phyloP scores from a whole-genome alignment of 1,140 invertebrate species.

The Philaenus spumarius region DNA sequence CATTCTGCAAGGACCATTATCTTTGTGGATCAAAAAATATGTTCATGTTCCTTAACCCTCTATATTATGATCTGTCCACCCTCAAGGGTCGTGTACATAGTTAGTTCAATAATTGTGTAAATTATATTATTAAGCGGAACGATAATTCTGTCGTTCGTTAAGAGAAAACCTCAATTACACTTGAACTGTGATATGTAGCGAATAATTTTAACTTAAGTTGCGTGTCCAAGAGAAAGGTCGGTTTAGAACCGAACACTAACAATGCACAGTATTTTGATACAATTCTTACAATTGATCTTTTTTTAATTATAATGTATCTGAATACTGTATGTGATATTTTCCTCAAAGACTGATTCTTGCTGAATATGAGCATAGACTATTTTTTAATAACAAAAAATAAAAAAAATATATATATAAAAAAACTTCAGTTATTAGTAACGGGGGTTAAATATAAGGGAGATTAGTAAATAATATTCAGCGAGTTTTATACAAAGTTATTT shows the following conservation, averaged over 20 bases:
- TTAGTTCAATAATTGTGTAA: conserved; percentile 29
- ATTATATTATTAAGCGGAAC: conserved; percentile 22
- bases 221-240: conserved; percentile 30
- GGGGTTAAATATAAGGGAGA: conserved; percentile 3
- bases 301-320: conserved; percentile 12
- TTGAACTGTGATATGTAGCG: conserved; percentile 30
- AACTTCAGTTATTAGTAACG: conserved; percentile 11
- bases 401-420: conserved; percentile 10
- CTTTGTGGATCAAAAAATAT: conserved; percentile 7
- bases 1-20: background rate
- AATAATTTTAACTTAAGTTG: conserved; percentile 31
- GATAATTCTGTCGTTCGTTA: conserved; percentile 12
- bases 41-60: conserved; percentile 28
- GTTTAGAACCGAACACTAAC: conserved; percentile 25
- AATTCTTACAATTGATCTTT: conserved; percentile 15
- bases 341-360: conserved; percentile 28
- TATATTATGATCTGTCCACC: conserved; percentile 28
- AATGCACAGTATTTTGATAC: conserved; percentile 27
- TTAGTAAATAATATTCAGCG: background rate
- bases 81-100: conserved; percentile 32
- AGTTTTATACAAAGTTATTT: conserved; percentile 17
- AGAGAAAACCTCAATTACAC: conserved; percentile 26
- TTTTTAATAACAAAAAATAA: background rate
- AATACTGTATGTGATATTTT: conserved; percentile 28
- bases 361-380: conserved; percentile 16